Evolutionary conservation across 2,797 vertebrate species (phyloP).

Genomic region (Cossypha polioptera): DNA sequence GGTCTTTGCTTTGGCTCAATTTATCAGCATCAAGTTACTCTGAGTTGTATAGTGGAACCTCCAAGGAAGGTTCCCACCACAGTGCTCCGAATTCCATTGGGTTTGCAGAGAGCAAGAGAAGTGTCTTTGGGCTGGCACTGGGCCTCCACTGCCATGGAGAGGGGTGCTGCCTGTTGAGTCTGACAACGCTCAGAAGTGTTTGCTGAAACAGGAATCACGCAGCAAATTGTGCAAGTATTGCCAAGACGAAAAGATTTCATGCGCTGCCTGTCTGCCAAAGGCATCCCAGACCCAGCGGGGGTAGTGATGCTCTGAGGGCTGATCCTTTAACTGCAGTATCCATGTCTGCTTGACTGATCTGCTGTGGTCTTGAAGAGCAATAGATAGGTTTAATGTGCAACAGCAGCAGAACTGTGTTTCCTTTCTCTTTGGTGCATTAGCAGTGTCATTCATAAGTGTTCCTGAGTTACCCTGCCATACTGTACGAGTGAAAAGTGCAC

Average conservation of each 20-base stretch:
- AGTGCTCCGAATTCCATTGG: accelerated
- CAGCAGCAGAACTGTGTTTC: conserved; percentile 3
- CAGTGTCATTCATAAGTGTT: conserved; percentile 20
- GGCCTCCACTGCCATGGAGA: accelerated
- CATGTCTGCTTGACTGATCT: conserved; percentile 22
- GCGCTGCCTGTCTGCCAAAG: not conserved
- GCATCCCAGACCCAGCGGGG: not conserved
- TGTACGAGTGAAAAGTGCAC: conserved; percentile 45
- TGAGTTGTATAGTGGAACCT: not conserved
- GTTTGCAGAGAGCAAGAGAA: not conserved
- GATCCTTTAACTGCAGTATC: conserved; percentile 24
- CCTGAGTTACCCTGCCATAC: conserved; percentile 11
- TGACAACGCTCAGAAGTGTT: not conserved
- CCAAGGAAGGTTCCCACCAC: not conserved
- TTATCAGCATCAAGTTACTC: not conserved
- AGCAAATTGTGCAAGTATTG: not conserved
- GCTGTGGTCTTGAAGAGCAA: not conserved
- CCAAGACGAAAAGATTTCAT: not conserved
- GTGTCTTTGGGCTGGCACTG: not conserved
- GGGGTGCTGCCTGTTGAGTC: not conserved
- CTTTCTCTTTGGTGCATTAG: conserved; percentile 53
- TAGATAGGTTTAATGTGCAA: conserved; percentile 28
- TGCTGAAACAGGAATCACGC: not conserved
- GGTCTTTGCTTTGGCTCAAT: not conserved
- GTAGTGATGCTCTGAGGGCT: not conserved